Evolutionary conservation across 2,113 vertebrate species (phyloP), one percentile per base, ranked within the genome.

Genomic region (Aphyosemion australe): DNA sequence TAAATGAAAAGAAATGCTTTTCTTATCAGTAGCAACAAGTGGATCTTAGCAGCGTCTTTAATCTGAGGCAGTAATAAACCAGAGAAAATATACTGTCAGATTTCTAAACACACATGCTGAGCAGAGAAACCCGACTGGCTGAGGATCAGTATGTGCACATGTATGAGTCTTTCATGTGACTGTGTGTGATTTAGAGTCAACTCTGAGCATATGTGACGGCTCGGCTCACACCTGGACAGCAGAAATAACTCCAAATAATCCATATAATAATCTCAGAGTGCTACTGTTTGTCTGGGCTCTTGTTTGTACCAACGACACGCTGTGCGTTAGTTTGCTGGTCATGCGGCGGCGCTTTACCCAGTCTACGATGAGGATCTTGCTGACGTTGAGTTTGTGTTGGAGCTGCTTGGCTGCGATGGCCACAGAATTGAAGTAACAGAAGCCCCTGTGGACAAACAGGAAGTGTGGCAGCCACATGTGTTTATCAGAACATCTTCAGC

Each of bases 381-480:
- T 79, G 68, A 94, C 90, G 0, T 94, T 94, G 80, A 93, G 91
- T 54, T 93, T 96, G 21, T 95, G 72, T 41, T 91, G 90, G 43
- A 93, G 91, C 74, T 92, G 91, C 83, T 94, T 92, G 72, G 96
- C 95, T 2, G 97, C 95, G 0, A 99, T 94, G 54, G 96, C 96
- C 85, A 98, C 95, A 0, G 96, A 96, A 89, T 96, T 99, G 72
- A 97, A 97, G 90, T 95, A 98, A 84, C 95, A 97, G 83, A 95
- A 96, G 15, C 93, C 94, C 94, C 96, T 98, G 84, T 55, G 80
- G 83, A 90, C 73, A 84, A 76, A 88, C 61, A 81, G 65, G 78
- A 70, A 72, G 62, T 79, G 61, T 78, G 71, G 54, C 64, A 69
- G 82, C 61, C 80, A 84, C 64, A 81, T 85, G 72, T 90, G 68